phyloP scores from a whole-genome alignment of 2,797 vertebrate genomes.

The Rallus crepitans region DNA sequence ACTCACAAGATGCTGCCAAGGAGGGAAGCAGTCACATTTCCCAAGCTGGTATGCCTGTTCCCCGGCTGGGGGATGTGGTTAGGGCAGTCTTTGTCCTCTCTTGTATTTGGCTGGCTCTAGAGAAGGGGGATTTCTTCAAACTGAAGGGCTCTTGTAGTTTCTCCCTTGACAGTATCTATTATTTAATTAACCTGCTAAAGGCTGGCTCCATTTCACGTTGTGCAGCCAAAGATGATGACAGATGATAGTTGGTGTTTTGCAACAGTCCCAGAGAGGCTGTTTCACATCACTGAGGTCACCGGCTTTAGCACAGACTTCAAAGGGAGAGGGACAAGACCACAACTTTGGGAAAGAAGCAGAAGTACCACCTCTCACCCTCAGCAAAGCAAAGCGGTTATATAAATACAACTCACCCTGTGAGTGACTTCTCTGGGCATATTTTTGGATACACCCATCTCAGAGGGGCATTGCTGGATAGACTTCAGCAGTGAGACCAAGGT shows the following conservation, averaged over 20 bases:
- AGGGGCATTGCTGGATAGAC: neutral
- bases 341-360: neutral
- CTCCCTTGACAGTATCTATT: neutral
- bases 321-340: neutral
- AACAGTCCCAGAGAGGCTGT: neutral
- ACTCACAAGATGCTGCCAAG: constrained; percentile 25
- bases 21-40: neutral
- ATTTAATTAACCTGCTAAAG: constrained; percentile 20
- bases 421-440: neutral
- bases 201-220: neutral
- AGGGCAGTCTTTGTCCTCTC: constrained; percentile 14
- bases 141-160: neutral
- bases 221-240: neutral
- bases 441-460: neutral
- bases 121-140: neutral
- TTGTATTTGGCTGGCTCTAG: neutral
- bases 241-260: neutral
- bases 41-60: neutral
- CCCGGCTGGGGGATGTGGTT: neutral
- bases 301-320: neutral
- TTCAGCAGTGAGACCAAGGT: neutral
- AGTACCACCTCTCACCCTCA: neutral
- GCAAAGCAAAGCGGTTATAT: neutral
- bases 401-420: neutral
- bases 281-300: neutral